Conservation (phyloP, 2,888 invertebrate species). For the Yponomeuta sedellus region DNA sequence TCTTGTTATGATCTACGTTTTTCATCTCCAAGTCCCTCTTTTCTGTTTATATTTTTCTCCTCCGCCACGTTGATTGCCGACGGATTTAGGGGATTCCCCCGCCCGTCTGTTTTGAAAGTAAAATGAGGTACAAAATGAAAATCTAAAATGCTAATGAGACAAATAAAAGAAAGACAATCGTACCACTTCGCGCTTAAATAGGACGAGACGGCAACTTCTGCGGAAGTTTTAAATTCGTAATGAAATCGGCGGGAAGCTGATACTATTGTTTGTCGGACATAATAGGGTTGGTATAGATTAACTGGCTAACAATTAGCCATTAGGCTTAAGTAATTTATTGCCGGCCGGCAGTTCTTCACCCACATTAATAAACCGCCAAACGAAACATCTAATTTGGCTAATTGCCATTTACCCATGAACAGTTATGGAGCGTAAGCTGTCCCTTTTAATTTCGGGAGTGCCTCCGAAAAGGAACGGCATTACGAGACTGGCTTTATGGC, state of each 20-base stretch:
- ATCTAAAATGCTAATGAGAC: constrained; percentile 4
- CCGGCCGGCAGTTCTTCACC: neutral
- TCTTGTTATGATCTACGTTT: neutral
- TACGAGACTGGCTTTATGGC: neutral
- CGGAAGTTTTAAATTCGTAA: constrained; percentile 1
- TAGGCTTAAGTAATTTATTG: neutral
- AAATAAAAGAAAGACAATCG: constrained; percentile 11
- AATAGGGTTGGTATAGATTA: neutral
- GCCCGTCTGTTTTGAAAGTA: constrained; percentile 7
- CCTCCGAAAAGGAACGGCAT: neutral
- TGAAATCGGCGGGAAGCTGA: neutral
- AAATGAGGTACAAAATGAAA: constrained; percentile 9
- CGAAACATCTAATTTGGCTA: constrained; percentile 37
- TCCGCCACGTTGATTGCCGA: neutral
- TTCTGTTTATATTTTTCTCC: neutral
- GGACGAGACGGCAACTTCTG: neutral
- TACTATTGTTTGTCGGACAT: neutral
- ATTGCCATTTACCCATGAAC: constrained; percentile 36
- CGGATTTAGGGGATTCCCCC: constrained; percentile 11
- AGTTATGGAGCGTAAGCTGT: constrained; percentile 46
- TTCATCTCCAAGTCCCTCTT: neutral
- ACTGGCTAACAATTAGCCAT: neutral
- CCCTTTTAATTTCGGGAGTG: constrained; percentile 57
- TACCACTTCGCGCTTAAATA: neutral
- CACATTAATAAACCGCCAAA: constrained; percentile 6